Evolutionary conservation across 2,113 vertebrate genomes (phyloP), one percentile per base, ranked within the genome.

Genomic region (Thryonomys swinderianus): DNA sequence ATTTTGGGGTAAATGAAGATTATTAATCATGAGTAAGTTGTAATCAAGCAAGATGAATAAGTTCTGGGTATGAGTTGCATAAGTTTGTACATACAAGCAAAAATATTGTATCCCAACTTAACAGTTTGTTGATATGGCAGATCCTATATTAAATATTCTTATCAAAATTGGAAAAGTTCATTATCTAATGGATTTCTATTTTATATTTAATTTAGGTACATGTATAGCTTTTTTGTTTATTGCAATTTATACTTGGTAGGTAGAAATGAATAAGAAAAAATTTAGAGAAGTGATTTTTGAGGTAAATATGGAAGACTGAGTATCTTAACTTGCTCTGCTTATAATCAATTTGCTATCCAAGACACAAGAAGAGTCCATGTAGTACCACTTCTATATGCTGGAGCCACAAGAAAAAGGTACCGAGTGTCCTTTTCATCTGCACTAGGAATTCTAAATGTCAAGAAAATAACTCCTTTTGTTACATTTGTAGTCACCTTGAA

Each of bases 181-280:
- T 25, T 78, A 79, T 55, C 16, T 37, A 85, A 48, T 64, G 11
- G 18, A 74, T 14, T 78, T 69, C 37, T 42, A 51, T 66, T 90
- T 85, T 74, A 59, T 21, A 59, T 34, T 76, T 71, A 51, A 71
- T 94, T 94, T 85, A 27, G 64, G 48, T 34, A 74, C 9, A 5
- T 7, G 30, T 45, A 21, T 21, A 84, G 21, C 16, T 80, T 81
- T 51, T 74, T 76, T 94, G 21, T 90, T 17, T 91, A 42, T 14
- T 23, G 2, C 34, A 37, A 32, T 14, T 32, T 84, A 12, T 84
- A 85, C 32, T 87, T 34, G 16, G 27, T 5, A 32, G 80, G 12
- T 66, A 42, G 53, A 10, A 64, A 21, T n/a, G 81, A 71, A 16
- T 83, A 64, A 62, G 30, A 79, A 0, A 23, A 30, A 67, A 9